A percentile compares a stretch with the other conserved stretches of the same genome.
Conservation (phyloP, 2,888 invertebrate genomes). For the Rhyacophila evoluta region DNA sequence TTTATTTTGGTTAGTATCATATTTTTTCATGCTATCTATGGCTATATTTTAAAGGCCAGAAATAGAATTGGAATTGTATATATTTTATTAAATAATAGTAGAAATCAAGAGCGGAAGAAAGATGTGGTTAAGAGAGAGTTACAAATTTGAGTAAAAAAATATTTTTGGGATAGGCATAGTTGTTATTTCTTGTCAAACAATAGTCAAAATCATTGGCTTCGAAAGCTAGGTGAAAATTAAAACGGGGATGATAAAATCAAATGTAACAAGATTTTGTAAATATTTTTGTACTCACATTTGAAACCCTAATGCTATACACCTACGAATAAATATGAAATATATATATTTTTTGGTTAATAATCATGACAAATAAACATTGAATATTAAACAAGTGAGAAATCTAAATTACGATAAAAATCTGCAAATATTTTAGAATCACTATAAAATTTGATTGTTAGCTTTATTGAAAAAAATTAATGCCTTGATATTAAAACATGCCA, state of each 20-base stretch:
- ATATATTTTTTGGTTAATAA: conserved; percentile 15
- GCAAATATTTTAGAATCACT: too few relatives aligned
- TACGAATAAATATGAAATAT: conserved; percentile 57
- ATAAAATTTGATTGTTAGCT: too few relatives aligned
- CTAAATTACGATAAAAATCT: too few relatives aligned
- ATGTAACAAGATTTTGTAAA: conserved; percentile 44
- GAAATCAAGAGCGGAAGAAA: background rate
- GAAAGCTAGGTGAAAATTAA: conserved; percentile 3
- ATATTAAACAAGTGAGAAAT: too few relatives aligned
- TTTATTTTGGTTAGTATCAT: conserved; percentile 29
- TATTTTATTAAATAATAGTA: conserved; percentile 1
- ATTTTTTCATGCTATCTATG: conserved; percentile 33
- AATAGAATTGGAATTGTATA: conserved; percentile 34
- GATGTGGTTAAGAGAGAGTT: too few relatives aligned
- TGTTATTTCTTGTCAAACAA: background rate
- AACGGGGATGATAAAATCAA: background rate
- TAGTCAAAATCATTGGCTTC: conserved; percentile 1
- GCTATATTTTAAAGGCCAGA: background rate
- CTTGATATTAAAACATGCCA: background rate
- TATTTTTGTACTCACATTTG: conserved; percentile 63
- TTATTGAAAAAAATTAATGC: too few relatives aligned
- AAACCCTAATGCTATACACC: conserved; percentile 65
- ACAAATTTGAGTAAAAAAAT: background rate
- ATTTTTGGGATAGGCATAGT: background rate
- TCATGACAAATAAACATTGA: too few relatives aligned